A percentile compares a stretch with the other conserved stretches of the same genome.
Evolutionary conservation across 2,888 invertebrate genomes (phyloP).

Genomic region (Galerucella nymphaeae): DNA sequence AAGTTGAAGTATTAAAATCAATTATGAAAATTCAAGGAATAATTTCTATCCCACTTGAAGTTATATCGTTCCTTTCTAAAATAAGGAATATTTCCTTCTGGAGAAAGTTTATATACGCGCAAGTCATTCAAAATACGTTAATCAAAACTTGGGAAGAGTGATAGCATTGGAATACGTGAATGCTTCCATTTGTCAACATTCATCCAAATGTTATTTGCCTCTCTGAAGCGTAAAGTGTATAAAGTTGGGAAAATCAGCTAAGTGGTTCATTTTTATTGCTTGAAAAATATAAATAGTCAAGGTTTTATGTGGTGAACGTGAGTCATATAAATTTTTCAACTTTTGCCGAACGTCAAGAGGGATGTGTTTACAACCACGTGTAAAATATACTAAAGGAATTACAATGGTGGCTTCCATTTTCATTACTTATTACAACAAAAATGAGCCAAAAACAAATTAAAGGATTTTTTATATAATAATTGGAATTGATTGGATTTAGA

Average conservation of each 20-base stretch:
- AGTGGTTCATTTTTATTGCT: slow-evolving; percentile 59
- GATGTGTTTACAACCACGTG: slow-evolving; percentile 34
- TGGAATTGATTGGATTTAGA: neutral
- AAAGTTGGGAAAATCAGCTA: slow-evolving; percentile 52
- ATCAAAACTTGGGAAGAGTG: slow-evolving; percentile 52
- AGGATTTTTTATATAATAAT: too few relatives aligned
- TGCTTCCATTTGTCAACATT: slow-evolving; percentile 51
- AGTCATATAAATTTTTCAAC: slow-evolving; percentile 37
- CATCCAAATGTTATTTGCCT: slow-evolving; percentile 47
- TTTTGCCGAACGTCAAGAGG: slow-evolving; percentile 24
- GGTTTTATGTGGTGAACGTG: slow-evolving; percentile 39
- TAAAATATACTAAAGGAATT: slow-evolving; percentile 44
- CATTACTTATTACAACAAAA: too few relatives aligned
- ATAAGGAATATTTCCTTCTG: slow-evolving; percentile 40
- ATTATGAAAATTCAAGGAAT: slow-evolving; percentile 28
- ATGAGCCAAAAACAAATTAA: too few relatives aligned
- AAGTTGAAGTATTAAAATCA: slow-evolving; percentile 18
- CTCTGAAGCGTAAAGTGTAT: slow-evolving; percentile 44
- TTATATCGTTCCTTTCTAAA: slow-evolving; percentile 29
- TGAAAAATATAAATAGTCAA: slow-evolving; percentile 41
- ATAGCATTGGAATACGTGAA: slow-evolving; percentile 50
- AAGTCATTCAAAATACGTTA: slow-evolving; percentile 54
- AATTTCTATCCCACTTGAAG: slow-evolving; percentile 31
- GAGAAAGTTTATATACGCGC: slow-evolving; percentile 31
- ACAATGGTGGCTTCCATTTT: neutral